Evolutionary conservation across 2,113 vertebrate genomes (phyloP), one percentile per base, ranked within the genome.

Genomic region (Proteles cristata): DNA sequence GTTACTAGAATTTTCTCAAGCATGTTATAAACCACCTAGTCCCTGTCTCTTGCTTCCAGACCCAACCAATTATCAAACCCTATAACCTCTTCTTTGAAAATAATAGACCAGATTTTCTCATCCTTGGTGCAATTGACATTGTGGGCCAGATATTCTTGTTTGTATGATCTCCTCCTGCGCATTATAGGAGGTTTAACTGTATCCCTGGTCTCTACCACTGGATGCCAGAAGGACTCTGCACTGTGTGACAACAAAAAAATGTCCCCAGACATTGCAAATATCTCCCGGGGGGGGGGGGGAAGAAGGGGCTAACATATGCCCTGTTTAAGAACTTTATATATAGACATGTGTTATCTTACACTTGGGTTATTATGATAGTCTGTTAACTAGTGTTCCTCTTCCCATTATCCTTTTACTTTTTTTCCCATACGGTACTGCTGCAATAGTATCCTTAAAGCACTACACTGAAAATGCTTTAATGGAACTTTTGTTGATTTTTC

Each of bases 31-130:
- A 80, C 25, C 28, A 55, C 58, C 28, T 65, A 39, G 23, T 69
- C 55, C 45, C 14, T 61, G 73, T 84, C 28, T 90, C 12, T 84
- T 88, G 48, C 23, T 33, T 90, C 53, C 53, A 87, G 21, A 79
- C 7, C 23, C 12, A 50, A 50, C 71, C n/a, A 68, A 31, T 55
- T 14, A 79, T 74, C 33, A 93, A 74, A 45, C 43, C 19, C 8
- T 80, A 58, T 53, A 7, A 31, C 25, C 7, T 90, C 88, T 73
- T 48, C 33, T 16, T 73, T 61, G 61, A 93, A 81, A 80, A 73
- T 61, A 85, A 50, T 73, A 88, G 77, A 95, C n/a, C 4, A 53
- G 7, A 28, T 93, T 93, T 90, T 71, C 58, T 94, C 53, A 73
- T 10, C 31, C 16, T 65, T 77, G 88, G 19, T 12, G 48, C 4